Percentiles rank a stretch among this genome's conserved stretches.
These are phyloP conservation scores for Trogon surrucura DNA, from an alignment of 2,113 vertebrate species.

Conservation along the genomic window DNA sequence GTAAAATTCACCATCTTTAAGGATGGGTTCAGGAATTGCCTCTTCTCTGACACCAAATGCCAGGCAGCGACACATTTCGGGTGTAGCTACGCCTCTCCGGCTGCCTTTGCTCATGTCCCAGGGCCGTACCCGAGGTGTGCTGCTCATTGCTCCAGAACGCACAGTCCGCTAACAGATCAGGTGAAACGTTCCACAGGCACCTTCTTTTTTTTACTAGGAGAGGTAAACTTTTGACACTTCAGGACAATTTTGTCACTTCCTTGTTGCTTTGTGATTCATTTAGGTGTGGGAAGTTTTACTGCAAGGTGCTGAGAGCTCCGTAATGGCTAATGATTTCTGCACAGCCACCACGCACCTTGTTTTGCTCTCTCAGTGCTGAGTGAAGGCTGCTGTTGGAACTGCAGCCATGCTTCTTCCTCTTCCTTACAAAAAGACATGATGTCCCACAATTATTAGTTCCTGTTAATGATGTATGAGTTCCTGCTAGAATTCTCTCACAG, in stretches of 20 bases:
- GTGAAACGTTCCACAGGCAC: background rate
- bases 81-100: background rate
- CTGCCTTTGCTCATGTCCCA: background rate
- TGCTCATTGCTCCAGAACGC: conserved; percentile 3
- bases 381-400: background rate
- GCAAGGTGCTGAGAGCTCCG: background rate
- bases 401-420: background rate
- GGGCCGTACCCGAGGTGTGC: background rate
- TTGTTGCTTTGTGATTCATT: conserved; percentile 38
- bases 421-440: background rate
- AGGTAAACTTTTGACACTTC: conserved; percentile 46
- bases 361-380: background rate
- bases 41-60: background rate
- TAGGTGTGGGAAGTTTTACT: background rate
- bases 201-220: background rate
- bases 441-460: background rate
- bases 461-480: background rate
- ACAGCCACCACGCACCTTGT: background rate
- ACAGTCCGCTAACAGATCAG: background rate
- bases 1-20: background rate
- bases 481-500: background rate
- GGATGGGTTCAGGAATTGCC: background rate
- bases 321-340: background rate
- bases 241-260: conserved; percentile 47
- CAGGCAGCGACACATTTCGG: background rate